Percentiles rank a stretch among this genome's conserved stretches.
These are phyloP conservation scores for Timema cristinae DNA, from an alignment of 2,888 invertebrate genomes.

Conservation along the genomic window DNA sequence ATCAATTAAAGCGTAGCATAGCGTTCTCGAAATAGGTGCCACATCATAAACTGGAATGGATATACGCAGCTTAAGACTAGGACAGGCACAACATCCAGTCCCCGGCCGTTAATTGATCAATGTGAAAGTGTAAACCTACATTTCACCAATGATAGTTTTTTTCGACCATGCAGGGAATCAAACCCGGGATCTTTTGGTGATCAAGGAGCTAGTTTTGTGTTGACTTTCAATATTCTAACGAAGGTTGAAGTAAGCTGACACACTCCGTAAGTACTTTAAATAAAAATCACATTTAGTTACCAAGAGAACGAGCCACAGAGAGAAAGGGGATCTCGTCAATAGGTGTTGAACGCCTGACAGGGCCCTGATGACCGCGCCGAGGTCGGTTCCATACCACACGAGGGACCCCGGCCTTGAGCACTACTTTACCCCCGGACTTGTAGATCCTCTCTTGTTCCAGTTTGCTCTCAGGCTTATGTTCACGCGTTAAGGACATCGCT, in stretches of 20 bases:
- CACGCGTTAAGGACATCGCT: conserved; percentile 77
- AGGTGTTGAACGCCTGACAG: conserved; percentile 82
- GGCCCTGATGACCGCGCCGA: conserved; percentile 76
- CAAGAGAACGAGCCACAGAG: conserved; percentile 92
- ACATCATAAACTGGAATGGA: too few species aligned
- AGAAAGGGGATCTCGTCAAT: conserved; percentile 94
- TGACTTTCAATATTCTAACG: too few species aligned
- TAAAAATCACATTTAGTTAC: conserved; percentile 45
- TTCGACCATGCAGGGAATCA: too few species aligned
- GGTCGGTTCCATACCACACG: conserved; percentile 97
- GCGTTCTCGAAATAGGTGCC: too few species aligned
- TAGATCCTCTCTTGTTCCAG: conserved; percentile 81
- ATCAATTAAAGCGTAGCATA: too few species aligned
- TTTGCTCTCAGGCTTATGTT: conserved; percentile 92
- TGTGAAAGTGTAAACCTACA: too few species aligned
- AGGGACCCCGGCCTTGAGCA: conserved; percentile 78
- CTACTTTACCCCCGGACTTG: conserved; percentile 75
- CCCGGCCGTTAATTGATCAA: too few species aligned
- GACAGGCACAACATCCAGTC: too few species aligned
- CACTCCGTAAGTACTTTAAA: not conserved
- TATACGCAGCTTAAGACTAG: too few species aligned
- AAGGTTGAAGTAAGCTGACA: not conserved
- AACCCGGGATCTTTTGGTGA: too few species aligned
- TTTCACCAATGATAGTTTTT: too few species aligned
- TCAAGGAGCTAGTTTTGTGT: too few species aligned